Conservation (phyloP, 2,888 invertebrate genomes). For the Xestoiulus laeticollis region DNA sequence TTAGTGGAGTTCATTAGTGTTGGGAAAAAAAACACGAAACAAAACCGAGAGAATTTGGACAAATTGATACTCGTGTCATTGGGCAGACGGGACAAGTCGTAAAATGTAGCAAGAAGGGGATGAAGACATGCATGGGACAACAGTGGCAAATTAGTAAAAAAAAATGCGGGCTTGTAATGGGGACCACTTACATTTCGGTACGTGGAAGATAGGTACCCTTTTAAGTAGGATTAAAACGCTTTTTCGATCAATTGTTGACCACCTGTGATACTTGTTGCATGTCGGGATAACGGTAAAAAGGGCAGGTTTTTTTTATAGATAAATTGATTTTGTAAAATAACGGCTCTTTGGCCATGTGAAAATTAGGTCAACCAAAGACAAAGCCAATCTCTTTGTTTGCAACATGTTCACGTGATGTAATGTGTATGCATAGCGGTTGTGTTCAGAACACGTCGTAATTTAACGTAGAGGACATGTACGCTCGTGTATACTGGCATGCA, state of each 20-base stretch:
- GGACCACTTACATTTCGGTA: not conserved
- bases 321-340: too few species aligned
- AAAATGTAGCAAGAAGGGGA: conserved; percentile 42
- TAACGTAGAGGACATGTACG: too few species aligned
- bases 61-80: conserved; percentile 47
- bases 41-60: conserved; percentile 34
- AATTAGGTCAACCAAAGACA: too few species aligned
- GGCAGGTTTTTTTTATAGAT: too few species aligned
- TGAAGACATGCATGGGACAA: not conserved
- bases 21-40: not conserved
- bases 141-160: not conserved
- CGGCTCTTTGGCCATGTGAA: too few species aligned
- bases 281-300: not conserved
- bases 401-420: too few species aligned
- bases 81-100: conserved; percentile 31
- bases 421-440: too few species aligned
- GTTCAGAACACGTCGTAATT: too few species aligned
- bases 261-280: not conserved
- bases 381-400: too few species aligned
- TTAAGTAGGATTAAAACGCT: not conserved
- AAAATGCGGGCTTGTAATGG: not conserved
- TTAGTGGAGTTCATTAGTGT: conserved; percentile 47
- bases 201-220: not conserved
- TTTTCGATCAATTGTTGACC: conserved; percentile 4
- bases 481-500: too few species aligned